Evolutionary conservation across 2,113 vertebrate genomes (phyloP), one percentile per base, ranked within the genome.

Genomic region (Podiceps cristatus): DNA sequence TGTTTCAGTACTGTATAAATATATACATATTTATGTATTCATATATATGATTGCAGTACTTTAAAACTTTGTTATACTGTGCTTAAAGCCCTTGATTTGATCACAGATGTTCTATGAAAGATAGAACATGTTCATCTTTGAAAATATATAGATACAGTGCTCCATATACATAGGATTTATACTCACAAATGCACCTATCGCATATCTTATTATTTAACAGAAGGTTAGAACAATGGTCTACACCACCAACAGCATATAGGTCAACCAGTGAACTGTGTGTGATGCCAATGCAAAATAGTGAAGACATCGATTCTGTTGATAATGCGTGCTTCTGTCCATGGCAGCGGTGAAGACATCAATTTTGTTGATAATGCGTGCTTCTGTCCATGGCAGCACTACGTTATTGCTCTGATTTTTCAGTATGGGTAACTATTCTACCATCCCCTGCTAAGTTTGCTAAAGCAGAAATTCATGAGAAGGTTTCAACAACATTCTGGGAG

Each of bases 1-100:
- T 71, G 68, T 76, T 94, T 74, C 88, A 92, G 33, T 60, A 25
- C 28, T 64, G 53, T 69, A 72, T 75, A 91, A 91, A 86, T 83
- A 74, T 58, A 79, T 22, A 22, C 17, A 25, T 90, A 40, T 81
- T 67, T 59, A 78, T 75, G 62, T 59, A 74, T 31, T 29, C 13
- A 58, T 33, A 58, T 62, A 76, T n/a, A 53, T 4, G 5, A 50
- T 53, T 82, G 20, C 40, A 60, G 42, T 76, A 52, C 22, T 85
- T 95, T n/a, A 82, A 73, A 87, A 73, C 11, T 81, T 92, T 80
- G 11, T 60, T 86, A 27, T 47, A 58, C 5, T 53, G 8, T 52
- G n/a, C 24, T 75, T 88, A 69, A 94, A 90, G 60, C 6, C 90
- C 42, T 66, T 62, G 16, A 72, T 87, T 69, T 62, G 23, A 79